These are phyloP conservation scores for Ovis canadensis DNA, from an alignment of 2,113 vertebrate genomes.

Conservation along the genomic window DNA sequence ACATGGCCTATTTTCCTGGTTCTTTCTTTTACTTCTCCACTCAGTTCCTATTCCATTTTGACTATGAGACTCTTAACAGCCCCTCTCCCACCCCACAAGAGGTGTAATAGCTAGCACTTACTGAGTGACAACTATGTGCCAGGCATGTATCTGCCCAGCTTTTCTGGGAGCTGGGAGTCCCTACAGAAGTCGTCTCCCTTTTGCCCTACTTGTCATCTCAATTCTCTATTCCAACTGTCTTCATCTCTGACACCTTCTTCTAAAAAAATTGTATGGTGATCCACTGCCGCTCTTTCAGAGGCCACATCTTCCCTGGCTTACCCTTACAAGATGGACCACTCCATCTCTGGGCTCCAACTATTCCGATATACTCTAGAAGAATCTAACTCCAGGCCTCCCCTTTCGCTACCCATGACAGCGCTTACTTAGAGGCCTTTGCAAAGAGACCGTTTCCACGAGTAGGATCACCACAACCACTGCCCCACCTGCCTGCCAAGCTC, in stretches of 20 bases:
- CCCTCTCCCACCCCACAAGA: too few relatives aligned
- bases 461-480: neutral
- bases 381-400: neutral
- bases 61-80: neutral
- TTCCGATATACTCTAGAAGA: neutral
- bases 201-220: neutral
- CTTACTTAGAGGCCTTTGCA: neutral
- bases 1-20: neutral
- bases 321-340: neutral
- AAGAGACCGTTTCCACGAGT: neutral
- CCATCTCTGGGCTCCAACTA: neutral
- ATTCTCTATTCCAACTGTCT: neutral
- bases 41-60: neutral
- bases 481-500: neutral
- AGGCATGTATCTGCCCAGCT: neutral
- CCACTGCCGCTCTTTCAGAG: neutral
- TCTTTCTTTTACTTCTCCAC: neutral
- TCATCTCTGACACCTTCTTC: neutral
- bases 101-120: constrained; percentile 28
- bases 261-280: neutral
- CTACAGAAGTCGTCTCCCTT: neutral
- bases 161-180: neutral
- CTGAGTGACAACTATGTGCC: constrained; percentile 25
- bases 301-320: neutral
- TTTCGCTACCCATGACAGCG: neutral